Conservation (phyloP, 2,113 vertebrate species). For the Melanerpes aurifrons region DNA sequence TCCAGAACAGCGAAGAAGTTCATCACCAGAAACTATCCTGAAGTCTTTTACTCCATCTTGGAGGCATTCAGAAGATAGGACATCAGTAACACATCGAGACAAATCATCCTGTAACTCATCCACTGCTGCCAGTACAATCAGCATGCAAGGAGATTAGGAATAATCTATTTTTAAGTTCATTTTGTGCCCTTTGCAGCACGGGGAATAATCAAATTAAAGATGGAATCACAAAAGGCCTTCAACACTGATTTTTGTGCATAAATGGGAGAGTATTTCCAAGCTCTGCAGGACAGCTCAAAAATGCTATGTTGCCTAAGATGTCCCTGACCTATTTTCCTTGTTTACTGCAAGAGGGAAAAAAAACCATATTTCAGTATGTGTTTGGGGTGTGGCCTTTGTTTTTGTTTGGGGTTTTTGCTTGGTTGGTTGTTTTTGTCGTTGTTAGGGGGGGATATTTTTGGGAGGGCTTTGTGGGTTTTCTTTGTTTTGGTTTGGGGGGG, state of each 20-base stretch:
- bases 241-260: not conserved
- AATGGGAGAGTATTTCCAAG: conserved; percentile 21
- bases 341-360: not conserved
- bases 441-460: no score
- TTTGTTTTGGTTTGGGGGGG: no score
- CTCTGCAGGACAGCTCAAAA: not conserved
- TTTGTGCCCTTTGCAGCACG: not conserved
- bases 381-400: fast-evolving
- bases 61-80: not conserved
- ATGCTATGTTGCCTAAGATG: not conserved
- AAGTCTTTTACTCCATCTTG: not conserved
- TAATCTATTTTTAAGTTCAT: not conserved
- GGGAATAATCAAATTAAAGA: conserved; percentile 24
- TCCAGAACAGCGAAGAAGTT: not conserved
- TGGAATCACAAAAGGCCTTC: not conserved
- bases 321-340: not conserved
- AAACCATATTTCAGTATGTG: not conserved
- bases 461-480: no score
- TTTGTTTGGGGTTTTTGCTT: not conserved
- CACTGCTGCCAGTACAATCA: not conserved
- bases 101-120: not conserved
- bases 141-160: not conserved
- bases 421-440: not conserved
- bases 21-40: not conserved
- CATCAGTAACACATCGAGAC: not conserved